These are phyloP conservation scores for Ammospiza caudacuta DNA, from an alignment of 2,113 vertebrate species.

Conservation along the genomic window DNA sequence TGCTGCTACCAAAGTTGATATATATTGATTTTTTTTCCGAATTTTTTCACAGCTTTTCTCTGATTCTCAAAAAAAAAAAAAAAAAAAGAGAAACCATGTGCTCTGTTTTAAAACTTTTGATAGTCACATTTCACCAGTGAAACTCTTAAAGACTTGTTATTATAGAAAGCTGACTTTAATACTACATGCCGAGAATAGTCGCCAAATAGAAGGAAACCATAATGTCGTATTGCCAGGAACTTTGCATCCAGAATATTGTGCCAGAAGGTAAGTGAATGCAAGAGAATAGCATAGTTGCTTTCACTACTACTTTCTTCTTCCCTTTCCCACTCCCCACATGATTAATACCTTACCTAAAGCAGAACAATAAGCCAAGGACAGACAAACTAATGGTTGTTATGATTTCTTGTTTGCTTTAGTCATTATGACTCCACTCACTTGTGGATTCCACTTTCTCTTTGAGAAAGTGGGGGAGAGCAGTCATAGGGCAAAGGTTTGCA, in stretches of 20 bases:
- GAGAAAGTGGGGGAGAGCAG: constrained; percentile 21
- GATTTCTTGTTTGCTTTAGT: constrained; percentile 49
- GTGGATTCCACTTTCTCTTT: constrained; percentile 4
- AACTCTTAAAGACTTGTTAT: background rate
- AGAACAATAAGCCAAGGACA: constrained; percentile 51
- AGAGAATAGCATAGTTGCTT: background rate
- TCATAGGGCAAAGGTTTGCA: constrained; percentile 29
- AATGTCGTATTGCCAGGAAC: background rate
- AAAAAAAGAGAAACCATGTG: constrained; percentile 14
- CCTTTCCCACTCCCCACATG: background rate
- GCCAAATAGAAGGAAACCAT: background rate
- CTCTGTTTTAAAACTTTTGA: constrained; percentile 47
- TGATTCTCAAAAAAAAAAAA: background rate
- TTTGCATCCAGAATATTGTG: background rate
- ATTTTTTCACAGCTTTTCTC: background rate
- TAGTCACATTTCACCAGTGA: constrained; percentile 1
- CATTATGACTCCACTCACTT: constrained; percentile 55
- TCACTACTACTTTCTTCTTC: background rate
- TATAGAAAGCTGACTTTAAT: background rate
- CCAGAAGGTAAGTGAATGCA: background rate
- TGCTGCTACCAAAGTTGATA: constrained; percentile 41
- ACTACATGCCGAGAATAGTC: background rate
- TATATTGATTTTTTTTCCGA: constrained; percentile 56
- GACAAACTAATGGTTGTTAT: constrained; percentile 18
- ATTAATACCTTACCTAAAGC: constrained; percentile 35